phyloP scores from a whole-genome alignment of 2,797 vertebrate species.

The Tadarida brasiliensis region DNA sequence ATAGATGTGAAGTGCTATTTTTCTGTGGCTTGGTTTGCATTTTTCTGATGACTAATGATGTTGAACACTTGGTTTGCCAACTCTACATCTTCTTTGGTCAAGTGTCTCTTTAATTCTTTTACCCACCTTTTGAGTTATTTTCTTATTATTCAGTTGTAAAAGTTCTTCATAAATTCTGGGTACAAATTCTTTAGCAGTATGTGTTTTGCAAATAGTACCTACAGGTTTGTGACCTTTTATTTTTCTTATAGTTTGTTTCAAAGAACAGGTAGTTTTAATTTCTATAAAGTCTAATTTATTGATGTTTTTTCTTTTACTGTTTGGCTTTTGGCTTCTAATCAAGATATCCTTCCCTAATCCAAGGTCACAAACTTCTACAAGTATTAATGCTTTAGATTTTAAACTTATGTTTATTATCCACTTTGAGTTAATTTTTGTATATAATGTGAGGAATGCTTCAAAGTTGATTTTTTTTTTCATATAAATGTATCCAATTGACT shows the following conservation, averaged over 20 bases:
- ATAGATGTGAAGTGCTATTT: not conserved
- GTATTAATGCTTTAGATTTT: slow-evolving; percentile 22
- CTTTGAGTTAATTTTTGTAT: slow-evolving; percentile 1
- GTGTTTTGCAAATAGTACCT: slow-evolving; percentile 46
- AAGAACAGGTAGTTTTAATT: slow-evolving; percentile 47
- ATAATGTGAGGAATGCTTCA: not conserved
- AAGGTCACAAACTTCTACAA: not conserved
- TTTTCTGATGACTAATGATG: slow-evolving; percentile 14
- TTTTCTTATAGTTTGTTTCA: slow-evolving; percentile 33
- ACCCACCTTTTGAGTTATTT: slow-evolving; percentile 19
- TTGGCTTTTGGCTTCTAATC: not conserved
- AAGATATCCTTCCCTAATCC: not conserved
- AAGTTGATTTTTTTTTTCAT: not conserved
- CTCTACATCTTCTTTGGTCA: not conserved
- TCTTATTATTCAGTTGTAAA: not conserved
- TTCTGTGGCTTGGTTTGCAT: not conserved
- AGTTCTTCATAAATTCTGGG: slow-evolving; percentile 18
- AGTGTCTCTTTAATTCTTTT: slow-evolving; percentile 24
- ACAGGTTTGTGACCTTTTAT: not conserved
- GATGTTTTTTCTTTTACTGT: not conserved
- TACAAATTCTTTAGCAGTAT: not conserved
- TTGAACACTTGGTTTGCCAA: slow-evolving; percentile 16
- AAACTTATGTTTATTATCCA: not conserved
- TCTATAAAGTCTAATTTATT: not conserved
- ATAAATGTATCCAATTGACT: not conserved